Evolutionary conservation across 2,888 invertebrate species (phyloP), one percentile per base, ranked within the genome.

Genomic region (Anoncus sp.): DNA sequence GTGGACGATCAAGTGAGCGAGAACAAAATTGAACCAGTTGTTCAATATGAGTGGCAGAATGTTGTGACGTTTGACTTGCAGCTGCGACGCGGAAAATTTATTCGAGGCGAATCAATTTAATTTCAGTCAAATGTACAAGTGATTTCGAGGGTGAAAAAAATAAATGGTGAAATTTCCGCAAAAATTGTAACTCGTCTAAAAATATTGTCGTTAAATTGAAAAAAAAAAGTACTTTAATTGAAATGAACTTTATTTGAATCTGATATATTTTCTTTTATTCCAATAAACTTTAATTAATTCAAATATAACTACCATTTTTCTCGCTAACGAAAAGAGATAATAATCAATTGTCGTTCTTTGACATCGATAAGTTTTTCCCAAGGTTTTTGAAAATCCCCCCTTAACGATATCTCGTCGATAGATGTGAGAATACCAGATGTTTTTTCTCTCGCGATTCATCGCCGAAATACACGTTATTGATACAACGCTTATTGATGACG

Each of bases 61-160:
- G 10, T 43, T 43, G 43, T 43, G 53, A 66, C 66, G 38, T 66
- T 51, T 66, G 38, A 49, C 53, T 66, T 27, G 22, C 66, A 22
- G 14, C 27, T 3, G 14, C 3, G 16, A 38, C 24, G 43, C 31
- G 24, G 47, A 27, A 38, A 59, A 55, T 49, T 59, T 22, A 59
- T 51, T 66, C 59, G 18, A 16, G 27, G 59, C 35, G 31, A 66
- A 24, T 47, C 38, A 31, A 27, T 40, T 38, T 49, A 53, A 53
- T 27, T 31, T 3, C 4, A 31, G 31, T 7, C n/a, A n/a, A n/a
- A n/a, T n/a, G n/a, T n/a, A n/a, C n/a, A n/a, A n/a, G n/a, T n/a
- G n/a, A n/a, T n/a, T n/a, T n/a, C n/a, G n/a, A n/a, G n/a, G n/a
- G n/a, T n/a, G n/a, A n/a, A n/a, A n/a, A 31, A 31, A 5, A 31